phyloP scores from a whole-genome alignment of 92 coral and sea anemone genomes.

The Zoanthus solanderi region DNA sequence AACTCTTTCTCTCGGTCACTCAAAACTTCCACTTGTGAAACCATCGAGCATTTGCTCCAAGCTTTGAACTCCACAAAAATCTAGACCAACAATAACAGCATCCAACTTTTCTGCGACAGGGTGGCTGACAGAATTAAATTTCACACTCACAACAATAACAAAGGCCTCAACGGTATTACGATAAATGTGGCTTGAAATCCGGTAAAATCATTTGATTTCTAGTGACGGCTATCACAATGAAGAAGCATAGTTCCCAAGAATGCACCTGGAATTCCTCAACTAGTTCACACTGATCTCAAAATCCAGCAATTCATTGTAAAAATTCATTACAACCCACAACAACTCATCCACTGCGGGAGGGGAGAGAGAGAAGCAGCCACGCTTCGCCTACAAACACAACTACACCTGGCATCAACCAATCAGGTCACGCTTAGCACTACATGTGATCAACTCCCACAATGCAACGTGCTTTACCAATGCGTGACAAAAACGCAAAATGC shows the following conservation, averaged over 20 bases:
- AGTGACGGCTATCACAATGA: slow-evolving; percentile 37
- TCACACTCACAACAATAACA: slow-evolving; percentile 89
- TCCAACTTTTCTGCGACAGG: slow-evolving; percentile 34
- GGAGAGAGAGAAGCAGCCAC: slow-evolving; percentile 81
- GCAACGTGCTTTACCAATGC: slow-evolving; percentile 32
- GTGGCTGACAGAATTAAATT: slow-evolving; percentile 62
- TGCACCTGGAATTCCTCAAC: slow-evolving; percentile 55
- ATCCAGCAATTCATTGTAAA: slow-evolving; percentile 71
- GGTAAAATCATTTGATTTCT: slow-evolving; percentile 48
- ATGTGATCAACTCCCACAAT: slow-evolving; percentile 63
- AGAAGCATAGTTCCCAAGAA: slow-evolving; percentile 62
- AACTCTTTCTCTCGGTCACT: slow-evolving; percentile 99
- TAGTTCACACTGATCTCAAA: slow-evolving; percentile 50
- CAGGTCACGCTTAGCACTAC: slow-evolving; percentile 32
- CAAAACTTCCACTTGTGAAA: slow-evolving; percentile 98
- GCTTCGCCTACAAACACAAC: slow-evolving; percentile 58
- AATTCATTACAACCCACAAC: slow-evolving; percentile 86
- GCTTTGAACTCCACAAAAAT: slow-evolving; percentile 71
- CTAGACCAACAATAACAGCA: slow-evolving; percentile 39
- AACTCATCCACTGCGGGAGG: slow-evolving; percentile 81
- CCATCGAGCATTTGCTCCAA: slow-evolving; percentile 96
- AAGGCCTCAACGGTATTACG: slow-evolving; percentile 68
- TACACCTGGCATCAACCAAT: slow-evolving; percentile 37
- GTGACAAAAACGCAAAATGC: background rate
- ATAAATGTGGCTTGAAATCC: slow-evolving; percentile 48